Conservation (phyloP, 2,888 invertebrate species). For the Hirudinaria manillensis region DNA sequence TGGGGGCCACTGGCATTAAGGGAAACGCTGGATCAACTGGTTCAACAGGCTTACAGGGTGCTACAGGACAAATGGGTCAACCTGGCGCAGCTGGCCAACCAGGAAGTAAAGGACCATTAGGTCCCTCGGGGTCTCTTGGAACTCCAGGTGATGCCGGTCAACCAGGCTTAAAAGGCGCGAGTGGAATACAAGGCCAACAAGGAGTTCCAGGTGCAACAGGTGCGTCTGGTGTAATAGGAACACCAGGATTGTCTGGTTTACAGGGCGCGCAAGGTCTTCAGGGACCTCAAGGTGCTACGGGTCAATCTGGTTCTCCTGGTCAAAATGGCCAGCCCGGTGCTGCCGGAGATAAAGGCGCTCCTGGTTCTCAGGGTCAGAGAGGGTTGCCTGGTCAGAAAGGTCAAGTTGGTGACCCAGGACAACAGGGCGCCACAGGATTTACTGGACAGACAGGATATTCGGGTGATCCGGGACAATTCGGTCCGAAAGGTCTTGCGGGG, state of each 20-base stretch:
- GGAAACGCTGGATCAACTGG: conserved; percentile 11
- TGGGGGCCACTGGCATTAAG: conserved; percentile 35
- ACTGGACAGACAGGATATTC: conserved; percentile 32
- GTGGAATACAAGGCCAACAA: conserved; percentile 39
- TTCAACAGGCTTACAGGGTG: conserved; percentile 8
- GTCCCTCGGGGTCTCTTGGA: neutral
- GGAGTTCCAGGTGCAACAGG: conserved; percentile 36
- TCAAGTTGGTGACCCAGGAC: conserved; percentile 47
- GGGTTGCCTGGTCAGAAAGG: conserved; percentile 29
- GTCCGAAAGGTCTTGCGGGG: conserved; percentile 29
- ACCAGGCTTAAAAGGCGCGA: conserved; percentile 44
- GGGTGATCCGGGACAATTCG: conserved; percentile 32
- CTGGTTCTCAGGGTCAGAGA: conserved; percentile 36
- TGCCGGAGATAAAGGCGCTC: conserved; percentile 31
- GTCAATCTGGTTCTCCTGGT: conserved; percentile 30
- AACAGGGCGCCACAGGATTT: conserved; percentile 24
- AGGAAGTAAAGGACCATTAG: neutral
- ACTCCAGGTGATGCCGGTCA: conserved; percentile 26
- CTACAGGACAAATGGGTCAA: conserved; percentile 19
- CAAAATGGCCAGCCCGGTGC: conserved; percentile 30
- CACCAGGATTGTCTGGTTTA: conserved; percentile 40
- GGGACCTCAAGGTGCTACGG: conserved; percentile 27
- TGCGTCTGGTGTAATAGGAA: conserved; percentile 33
- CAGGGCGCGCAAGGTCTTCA: conserved; percentile 33
- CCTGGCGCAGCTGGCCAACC: conserved; percentile 5